phyloP scores from a whole-genome alignment of 2,888 invertebrate genomes.

The Eurois occulta region DNA sequence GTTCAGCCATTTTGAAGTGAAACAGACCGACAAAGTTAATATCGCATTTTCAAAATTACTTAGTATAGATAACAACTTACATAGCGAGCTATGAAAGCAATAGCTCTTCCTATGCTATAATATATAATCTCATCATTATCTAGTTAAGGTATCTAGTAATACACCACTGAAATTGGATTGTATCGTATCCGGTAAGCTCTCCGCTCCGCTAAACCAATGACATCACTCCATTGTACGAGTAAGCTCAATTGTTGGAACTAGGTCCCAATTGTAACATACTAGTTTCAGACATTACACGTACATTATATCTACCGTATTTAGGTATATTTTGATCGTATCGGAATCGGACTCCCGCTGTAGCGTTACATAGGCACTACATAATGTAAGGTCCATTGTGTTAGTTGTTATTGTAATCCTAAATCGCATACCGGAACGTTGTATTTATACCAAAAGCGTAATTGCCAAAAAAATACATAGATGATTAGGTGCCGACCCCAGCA shows the following conservation, averaged over 20 bases:
- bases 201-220: slow-evolving; percentile 34
- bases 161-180: not conserved
- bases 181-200: slow-evolving; percentile 27
- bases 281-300: not conserved
- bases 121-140: no score
- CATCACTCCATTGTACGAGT: slow-evolving; percentile 43
- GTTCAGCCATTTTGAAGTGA: not conserved
- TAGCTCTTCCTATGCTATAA: not conserved
- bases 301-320: not conserved
- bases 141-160: not conserved
- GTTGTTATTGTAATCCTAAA: slow-evolving; percentile 26
- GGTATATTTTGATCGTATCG: slow-evolving; percentile 17
- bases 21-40: not conserved
- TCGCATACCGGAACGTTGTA: slow-evolving; percentile 15
- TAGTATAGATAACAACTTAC: not conserved
- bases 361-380: not conserved
- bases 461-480: slow-evolving; percentile 2
- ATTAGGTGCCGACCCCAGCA: not conserved
- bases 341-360: not conserved
- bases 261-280: slow-evolving; percentile 16
- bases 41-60: not conserved
- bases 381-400: slow-evolving; percentile 19
- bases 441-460: not conserved
- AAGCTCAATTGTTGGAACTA: slow-evolving; percentile 35
- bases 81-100: not conserved